Conservation (phyloP, 2,797 vertebrate genomes). For the Gallirallus australis region DNA sequence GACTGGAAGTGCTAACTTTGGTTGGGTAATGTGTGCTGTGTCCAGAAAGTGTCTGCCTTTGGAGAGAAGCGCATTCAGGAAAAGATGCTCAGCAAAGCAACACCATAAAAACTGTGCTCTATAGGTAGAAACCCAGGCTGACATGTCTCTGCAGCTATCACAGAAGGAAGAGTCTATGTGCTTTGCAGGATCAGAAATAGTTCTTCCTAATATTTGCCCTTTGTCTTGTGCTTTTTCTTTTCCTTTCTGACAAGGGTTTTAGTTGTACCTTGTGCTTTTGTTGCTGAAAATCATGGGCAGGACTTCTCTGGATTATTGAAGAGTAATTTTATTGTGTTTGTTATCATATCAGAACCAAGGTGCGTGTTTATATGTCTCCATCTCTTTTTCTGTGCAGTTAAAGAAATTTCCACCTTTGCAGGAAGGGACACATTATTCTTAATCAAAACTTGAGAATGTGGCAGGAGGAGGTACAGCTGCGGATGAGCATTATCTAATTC, state of each 20-base stretch:
- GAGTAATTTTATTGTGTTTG: background rate
- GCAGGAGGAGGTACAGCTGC: constrained; percentile 73
- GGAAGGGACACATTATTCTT: constrained; percentile 74
- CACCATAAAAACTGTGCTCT: background rate
- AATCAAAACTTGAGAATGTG: constrained; percentile 76
- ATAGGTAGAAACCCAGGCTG: background rate
- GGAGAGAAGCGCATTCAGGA: background rate
- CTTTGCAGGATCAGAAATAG: background rate
- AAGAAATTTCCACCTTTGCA: constrained; percentile 61
- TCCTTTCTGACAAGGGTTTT: background rate
- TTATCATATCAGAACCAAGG: background rate
- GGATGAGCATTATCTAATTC: constrained; percentile 77
- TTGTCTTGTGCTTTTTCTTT: background rate
- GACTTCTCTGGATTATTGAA: background rate
- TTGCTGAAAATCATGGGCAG: background rate
- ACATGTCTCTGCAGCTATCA: background rate
- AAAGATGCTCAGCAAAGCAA: background rate
- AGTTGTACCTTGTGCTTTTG: background rate
- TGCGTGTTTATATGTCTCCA: background rate
- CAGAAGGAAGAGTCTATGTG: background rate
- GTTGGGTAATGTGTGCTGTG: background rate
- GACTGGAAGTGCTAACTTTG: background rate
- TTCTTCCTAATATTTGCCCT: background rate
- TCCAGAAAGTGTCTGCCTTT: background rate
- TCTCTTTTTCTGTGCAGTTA: constrained; percentile 25